phyloP scores from a whole-genome alignment of 2,888 invertebrate genomes.

The Ochropacha duplaris region DNA sequence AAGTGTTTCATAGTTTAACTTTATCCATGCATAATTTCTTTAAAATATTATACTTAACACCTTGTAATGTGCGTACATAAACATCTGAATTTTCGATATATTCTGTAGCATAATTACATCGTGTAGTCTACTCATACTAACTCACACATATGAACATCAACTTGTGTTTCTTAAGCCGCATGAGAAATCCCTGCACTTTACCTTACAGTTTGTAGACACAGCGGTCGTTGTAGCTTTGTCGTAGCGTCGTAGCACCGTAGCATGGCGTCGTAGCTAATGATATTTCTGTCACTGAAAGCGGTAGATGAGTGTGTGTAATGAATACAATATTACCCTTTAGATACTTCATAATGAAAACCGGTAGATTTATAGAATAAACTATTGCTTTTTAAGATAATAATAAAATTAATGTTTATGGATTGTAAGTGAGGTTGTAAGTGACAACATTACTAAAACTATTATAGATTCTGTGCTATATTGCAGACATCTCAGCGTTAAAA shows the following conservation, averaged over 20 bases:
- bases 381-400: no score
- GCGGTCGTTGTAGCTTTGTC: neutral
- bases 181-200: neutral
- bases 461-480: no score
- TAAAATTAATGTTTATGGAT: no score
- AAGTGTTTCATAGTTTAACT: no score
- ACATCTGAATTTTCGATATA: no score
- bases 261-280: neutral
- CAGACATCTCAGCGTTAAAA: no score
- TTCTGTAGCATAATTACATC: neutral
- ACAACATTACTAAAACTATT: no score
- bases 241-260: neutral
- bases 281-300: neutral
- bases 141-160: neutral
- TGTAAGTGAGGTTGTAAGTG: no score
- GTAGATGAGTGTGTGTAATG: neutral
- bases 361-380: no score
- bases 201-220: neutral
- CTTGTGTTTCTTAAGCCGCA: neutral
- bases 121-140: neutral
- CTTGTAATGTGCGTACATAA: no score
- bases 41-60: no score
- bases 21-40: no score
- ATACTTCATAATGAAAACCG: neutral
- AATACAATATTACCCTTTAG: neutral